Evolutionary conservation across 1,140 invertebrate genomes (phyloP).

Genomic region (Drosophila nigromelanica): DNA sequence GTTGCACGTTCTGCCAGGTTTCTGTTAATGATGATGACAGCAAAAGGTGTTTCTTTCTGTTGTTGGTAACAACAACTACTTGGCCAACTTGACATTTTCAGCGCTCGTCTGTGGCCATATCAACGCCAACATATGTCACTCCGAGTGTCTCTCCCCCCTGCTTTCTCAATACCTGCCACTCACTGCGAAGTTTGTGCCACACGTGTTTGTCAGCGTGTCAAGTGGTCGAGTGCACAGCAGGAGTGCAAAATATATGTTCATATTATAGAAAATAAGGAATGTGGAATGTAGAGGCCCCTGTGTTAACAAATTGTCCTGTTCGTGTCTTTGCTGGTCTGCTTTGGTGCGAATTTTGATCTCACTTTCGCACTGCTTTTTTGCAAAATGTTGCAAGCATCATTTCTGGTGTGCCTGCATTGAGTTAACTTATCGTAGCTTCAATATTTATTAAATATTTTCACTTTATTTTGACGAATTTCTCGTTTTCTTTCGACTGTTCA

Average conservation of each 20-base stretch:
- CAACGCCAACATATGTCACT: slow-evolving; percentile 40
- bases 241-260: slow-evolving; percentile 31
- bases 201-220: slow-evolving; percentile 36
- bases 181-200: not conserved
- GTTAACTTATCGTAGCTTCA: not conserved
- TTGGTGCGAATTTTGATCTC: not conserved
- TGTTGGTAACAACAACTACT: slow-evolving; percentile 21
- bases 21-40: too few species aligned
- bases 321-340: not conserved
- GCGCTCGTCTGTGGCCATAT: slow-evolving; percentile 21
- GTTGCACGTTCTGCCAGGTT: too few species aligned
- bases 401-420: not conserved
- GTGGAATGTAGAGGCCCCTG: not conserved
- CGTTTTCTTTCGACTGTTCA: too few species aligned
- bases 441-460: too few species aligned
- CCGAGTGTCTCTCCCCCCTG: not conserved
- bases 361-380: not conserved
- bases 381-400: not conserved
- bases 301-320: slow-evolving; percentile 14
- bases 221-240: slow-evolving; percentile 30
- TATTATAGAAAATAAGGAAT: slow-evolving; percentile 4
- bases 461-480: too few species aligned
- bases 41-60: too few species aligned
- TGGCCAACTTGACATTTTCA: slow-evolving; percentile 47
- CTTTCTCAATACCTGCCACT: not conserved